phyloP scores from a whole-genome alignment of 2,888 invertebrate species.

The Tortricodes alternella region DNA sequence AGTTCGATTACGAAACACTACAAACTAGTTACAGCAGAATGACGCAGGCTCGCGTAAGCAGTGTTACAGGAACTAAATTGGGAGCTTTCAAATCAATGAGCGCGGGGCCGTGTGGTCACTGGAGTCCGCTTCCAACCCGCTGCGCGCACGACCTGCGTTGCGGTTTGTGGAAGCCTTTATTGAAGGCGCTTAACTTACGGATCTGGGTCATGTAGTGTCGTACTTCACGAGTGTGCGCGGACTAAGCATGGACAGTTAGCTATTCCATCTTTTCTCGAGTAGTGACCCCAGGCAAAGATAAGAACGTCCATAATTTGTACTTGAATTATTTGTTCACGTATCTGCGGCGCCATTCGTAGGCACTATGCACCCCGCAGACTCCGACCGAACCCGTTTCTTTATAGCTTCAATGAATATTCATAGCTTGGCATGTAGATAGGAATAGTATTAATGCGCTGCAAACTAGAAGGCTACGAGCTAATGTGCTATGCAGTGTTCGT shows the following conservation, averaged over 20 bases:
- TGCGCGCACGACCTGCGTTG: too few relatives aligned
- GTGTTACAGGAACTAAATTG: too few relatives aligned
- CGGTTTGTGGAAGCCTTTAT: too few relatives aligned
- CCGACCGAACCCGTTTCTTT: constrained; percentile 12
- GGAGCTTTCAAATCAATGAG: too few relatives aligned
- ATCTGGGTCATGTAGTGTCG: constrained; percentile 10
- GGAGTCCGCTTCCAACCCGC: too few relatives aligned
- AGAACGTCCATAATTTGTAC: constrained; percentile 61
- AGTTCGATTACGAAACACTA: too few relatives aligned
- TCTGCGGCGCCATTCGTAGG: constrained; percentile 54
- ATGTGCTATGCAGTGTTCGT: not conserved
- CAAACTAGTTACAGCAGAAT: too few relatives aligned
- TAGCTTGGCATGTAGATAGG: constrained; percentile 20
- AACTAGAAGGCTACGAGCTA: not conserved
- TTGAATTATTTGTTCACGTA: constrained; percentile 58
- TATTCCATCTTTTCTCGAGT: constrained; percentile 39
- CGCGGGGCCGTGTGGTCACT: too few relatives aligned
- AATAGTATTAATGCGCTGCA: not conserved
- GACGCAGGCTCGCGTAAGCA: too few relatives aligned
- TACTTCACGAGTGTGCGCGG: constrained; percentile 6
- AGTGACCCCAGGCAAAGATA: constrained; percentile 47
- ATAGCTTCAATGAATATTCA: constrained; percentile 34
- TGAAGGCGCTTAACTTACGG: constrained; percentile 20
- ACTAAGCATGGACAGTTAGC: constrained; percentile 34
- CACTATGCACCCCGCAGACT: constrained; percentile 26